These are phyloP conservation scores for Caenorhabditis remanei DNA, from an alignment of 1,140 invertebrate genomes.

Conservation along the genomic window DNA sequence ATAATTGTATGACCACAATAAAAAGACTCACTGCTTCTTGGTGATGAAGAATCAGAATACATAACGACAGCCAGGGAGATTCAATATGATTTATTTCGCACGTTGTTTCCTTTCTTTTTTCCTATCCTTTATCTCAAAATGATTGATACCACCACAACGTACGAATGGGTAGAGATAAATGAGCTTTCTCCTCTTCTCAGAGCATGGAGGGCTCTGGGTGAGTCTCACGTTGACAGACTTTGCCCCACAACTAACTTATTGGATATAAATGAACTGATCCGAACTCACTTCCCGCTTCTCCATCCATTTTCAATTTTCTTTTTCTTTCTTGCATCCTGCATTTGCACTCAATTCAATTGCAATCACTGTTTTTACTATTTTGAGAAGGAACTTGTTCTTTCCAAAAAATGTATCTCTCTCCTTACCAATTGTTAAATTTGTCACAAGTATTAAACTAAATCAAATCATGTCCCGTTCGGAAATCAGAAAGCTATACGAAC, in stretches of 20 bases:
- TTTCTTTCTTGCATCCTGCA: conserved; percentile 26
- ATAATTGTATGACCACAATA: conserved; percentile 7
- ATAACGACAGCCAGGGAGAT: background rate
- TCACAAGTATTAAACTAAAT: background rate
- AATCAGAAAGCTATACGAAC: conserved; percentile 48
- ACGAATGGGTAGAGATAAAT: conserved; percentile 39
- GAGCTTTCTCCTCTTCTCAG: background rate
- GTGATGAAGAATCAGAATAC: conserved; percentile 37
- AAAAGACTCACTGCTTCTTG: conserved; percentile 14
- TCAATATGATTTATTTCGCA: conserved; percentile 42
- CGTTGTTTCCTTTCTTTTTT: conserved; percentile 22
- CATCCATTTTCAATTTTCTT: background rate
- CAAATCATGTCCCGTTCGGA: background rate
- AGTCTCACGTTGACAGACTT: conserved; percentile 37
- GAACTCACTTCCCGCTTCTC: background rate
- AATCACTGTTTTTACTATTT: background rate
- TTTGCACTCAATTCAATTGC: conserved; percentile 24
- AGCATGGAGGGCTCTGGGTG: background rate
- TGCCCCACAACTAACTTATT: conserved; percentile 27
- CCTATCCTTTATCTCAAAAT: conserved; percentile 43
- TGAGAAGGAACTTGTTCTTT: background rate
- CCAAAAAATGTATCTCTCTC: background rate
- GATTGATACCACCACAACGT: conserved; percentile 49
- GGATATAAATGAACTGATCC: conserved; percentile 25
- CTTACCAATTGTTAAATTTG: background rate